Evolutionary conservation across 2,113 vertebrate species (phyloP).

Genomic region (Mobula hypostoma): DNA sequence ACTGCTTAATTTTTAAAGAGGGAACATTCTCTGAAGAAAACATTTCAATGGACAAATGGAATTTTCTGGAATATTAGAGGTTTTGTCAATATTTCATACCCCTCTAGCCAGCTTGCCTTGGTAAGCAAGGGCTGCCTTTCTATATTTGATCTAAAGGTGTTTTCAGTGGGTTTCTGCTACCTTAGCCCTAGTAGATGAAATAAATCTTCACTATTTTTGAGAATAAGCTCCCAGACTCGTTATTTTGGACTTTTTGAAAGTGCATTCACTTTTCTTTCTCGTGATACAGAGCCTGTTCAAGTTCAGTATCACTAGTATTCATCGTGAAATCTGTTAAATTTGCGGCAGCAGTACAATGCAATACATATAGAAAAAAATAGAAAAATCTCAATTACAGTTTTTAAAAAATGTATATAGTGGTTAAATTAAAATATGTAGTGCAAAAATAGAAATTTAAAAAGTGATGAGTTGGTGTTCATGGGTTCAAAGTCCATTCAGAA

Average conservation of each 20-base stretch:
- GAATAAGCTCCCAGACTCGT: neutral
- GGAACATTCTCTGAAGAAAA: constrained; percentile 1
- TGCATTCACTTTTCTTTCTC: neutral
- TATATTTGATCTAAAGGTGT: constrained; percentile 17
- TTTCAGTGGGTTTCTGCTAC: constrained; percentile 18
- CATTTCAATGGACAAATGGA: constrained; percentile 24
- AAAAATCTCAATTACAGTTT: too few relatives aligned
- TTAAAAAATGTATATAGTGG: too few relatives aligned
- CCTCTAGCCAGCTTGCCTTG: constrained; percentile 3
- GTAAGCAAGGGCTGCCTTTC: constrained; percentile 20
- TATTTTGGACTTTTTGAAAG: neutral
- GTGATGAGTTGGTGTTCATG: too few relatives aligned
- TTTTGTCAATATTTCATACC: neutral
- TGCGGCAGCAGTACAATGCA: too few relatives aligned
- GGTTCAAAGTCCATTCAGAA: too few relatives aligned
- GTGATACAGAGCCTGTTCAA: neutral
- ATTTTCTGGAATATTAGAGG: constrained; percentile 19
- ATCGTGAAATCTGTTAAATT: too few relatives aligned
- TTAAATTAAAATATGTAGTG: too few relatives aligned
- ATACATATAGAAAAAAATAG: too few relatives aligned
- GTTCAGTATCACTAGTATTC: too few relatives aligned
- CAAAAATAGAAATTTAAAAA: too few relatives aligned
- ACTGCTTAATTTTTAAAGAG: constrained; percentile 27
- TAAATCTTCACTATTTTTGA: constrained; percentile 34
- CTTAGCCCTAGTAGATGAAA: constrained; percentile 21